Evolutionary conservation across 92 coral and sea anemone species (phyloP), one percentile per base, ranked within the genome.

Genomic region (Actinernus sp.): DNA sequence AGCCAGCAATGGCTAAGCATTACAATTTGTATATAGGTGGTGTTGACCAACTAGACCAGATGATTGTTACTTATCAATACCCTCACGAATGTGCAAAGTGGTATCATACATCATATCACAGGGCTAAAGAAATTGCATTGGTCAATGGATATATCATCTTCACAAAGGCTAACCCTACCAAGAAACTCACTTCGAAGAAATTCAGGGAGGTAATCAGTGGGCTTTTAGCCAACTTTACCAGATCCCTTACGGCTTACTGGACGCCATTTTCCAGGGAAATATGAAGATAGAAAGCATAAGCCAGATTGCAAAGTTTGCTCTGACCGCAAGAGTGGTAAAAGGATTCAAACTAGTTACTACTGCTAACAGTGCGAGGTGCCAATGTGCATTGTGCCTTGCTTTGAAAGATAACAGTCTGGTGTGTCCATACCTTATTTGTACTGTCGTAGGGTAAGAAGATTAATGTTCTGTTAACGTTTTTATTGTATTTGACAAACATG

Each of bases 81-180:
- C 83, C 82, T 1, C 92, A 73, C 79, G 79, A 86, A 56, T 65
- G 63, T 18, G 39, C 26, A 3, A 82, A 82, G 32, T 88, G 93
- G 93, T 88, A 74, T 43, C 79, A 88, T 11, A 65, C 87, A 30
- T 19, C 82, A 23, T 76, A 58, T 61, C 82, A 70, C 71, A 74
- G 86, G 45, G 76, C 40, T 26, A 14, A 51, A 21, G 86, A 79
- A 32, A 71, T 79, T 62, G 85, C 89, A 31, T 63, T 88, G 21
- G 82, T 79, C n/a, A 88, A 88, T 88, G 93, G 73, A 28, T 88
- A 63, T 28, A 88, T 88, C 31, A 13, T 88, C 13, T 76, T 81
- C 61, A 81, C 24, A 71, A 63, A 82, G 27, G 69, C 75, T 26
- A 40, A 38, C 36, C 55, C 32, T 25, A 34, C 56, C 10, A 79